Evolutionary conservation across 2,888 invertebrate species (phyloP), one percentile per base, ranked within the genome.

Genomic region (Acrobasis consociella): DNA sequence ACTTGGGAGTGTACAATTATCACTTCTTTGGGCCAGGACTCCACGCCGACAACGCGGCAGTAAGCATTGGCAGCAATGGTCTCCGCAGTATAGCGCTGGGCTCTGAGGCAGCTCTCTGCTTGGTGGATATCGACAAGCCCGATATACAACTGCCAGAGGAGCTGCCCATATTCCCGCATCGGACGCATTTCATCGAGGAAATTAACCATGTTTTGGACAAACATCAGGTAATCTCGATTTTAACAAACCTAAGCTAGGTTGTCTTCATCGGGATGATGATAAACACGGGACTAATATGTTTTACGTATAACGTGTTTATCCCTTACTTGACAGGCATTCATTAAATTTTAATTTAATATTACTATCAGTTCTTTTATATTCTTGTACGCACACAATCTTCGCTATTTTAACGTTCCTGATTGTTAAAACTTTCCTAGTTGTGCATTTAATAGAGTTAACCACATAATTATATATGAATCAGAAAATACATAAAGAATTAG

Each of bases 61-160:
- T 83, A 64, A 82, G 77, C 58, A 75, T 83, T 37, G 81, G 84
- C 1, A 68, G 80, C 10, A 83, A 83, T 52, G 91, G 91, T 0
- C 84, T 88, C 1, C 73, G 91, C 2, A 94, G 94, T 72, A 92
- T 95, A 53, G 95, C 95, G 63, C 93, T 96, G 10, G 95, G 95
- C 9, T 95, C 95, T 0, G 95, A 98, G 93, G 98, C 98, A 10
- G 97, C 97, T 67, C 93, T 99, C 60, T 99, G 99, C 90, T 96
- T 98, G 80, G 97, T 99, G 60, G 99, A 99, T 89, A 96, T 99
- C 70, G 99, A 99, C 87, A 96, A 96, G 74, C 97, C 97, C 71
- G 95, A 95, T 74, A 96, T 99, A 73, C 98, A 99, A 85, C 93
- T 98, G 73, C 99, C 99, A 0, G 99, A 99, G 88, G 99, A 99